Evolutionary conservation across 2,113 vertebrate genomes (phyloP), one percentile per base, ranked within the genome.

Genomic region (Bucco capensis): DNA sequence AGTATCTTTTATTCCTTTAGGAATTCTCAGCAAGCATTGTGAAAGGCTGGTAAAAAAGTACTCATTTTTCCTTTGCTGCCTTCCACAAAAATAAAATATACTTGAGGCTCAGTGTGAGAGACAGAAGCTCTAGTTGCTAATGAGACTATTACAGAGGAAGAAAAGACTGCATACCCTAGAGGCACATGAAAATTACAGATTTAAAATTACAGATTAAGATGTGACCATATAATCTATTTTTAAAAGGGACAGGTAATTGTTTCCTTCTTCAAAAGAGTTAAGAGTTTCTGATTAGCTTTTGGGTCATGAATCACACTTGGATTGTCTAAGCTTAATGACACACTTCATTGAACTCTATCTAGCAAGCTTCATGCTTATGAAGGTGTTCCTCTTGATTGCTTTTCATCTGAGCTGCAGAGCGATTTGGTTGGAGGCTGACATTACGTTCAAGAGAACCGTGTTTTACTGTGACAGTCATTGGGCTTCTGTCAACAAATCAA

Each of bases 391-490:
- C 96, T 96, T 97, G 97, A 97, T 96, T 98, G 94, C 93, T 96
- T 98, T 97, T 97, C 96, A 96, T 97, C 94, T 97, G 82, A 91
- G 86, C 95, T 96, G 90, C 60, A 72, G 90, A 97, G 91, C 19
- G 44, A 97, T 96, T 97, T 97, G 93, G 94, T 96, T 97, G 96
- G 94, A 96, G 93, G 84, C 94, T 97, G 96, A 97, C 97, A 97
- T 80, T 98, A 97, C 97, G 95, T 96, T 89, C 91, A 96, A 94
- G 91, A 95, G 95, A 97, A 96, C 84, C 18, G 3, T 96, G 93
- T 97, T 98, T 97, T 97, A 97, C 92, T 94, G 89, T 97, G 97
- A 97, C 96, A 97, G 95, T 95, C 97, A 96, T 93, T 96, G 94
- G 93, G 88, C 92, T 80, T 97, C 92, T 97, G 95, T 97, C 97